Evolutionary conservation across 2,797 vertebrate genomes (phyloP), one percentile per base, ranked within the genome.

Genomic region (Hozukius guyotensis): DNA sequence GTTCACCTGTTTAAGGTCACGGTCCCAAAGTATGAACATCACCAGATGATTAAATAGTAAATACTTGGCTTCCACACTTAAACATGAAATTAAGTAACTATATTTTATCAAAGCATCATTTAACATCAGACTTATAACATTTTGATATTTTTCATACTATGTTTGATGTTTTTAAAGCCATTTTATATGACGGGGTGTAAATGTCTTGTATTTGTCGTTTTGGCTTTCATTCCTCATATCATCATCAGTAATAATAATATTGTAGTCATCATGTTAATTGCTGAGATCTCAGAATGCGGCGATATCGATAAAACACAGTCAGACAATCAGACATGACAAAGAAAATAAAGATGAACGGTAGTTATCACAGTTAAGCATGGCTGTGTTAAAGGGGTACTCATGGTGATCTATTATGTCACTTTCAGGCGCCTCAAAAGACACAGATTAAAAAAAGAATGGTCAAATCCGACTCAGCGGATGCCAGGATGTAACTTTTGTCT

Each of bases 1-100:
- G 24, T 83, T 85, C 84, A 84, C 72, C 85, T 87, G 77, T 82
- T 88, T 81, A 57, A 78, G 87, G 83, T 78, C 85, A 85, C 82
- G 85, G 83, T 84, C 71, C 81, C 20, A 14, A 56, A 77, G 63
- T 49, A 24, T 5, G 46, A 74, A 46, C 64, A 31, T 46, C 38
- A 34, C 32, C 25, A 8, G 11, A 20, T 38, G 27, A 64, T 76
- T 8, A 60, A 72, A 61, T 14, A 4, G 20, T 24, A 61, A 67
- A 80, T 55, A 62, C 11, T 46, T n/a, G 8, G 5, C 12, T 78
- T 62, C 4, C 12, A 4, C 56, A 67, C n/a, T 13, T 34, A 82
- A 71, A 65, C 61, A 72, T 14, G 5, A 36, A 68, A 49, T 22
- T 25, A 34, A 29, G 16, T 7, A 20, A 42, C 18, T 38, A 22